Evolutionary conservation across 2,888 invertebrate species (phyloP).

Genomic region (Hesperia comma): DNA sequence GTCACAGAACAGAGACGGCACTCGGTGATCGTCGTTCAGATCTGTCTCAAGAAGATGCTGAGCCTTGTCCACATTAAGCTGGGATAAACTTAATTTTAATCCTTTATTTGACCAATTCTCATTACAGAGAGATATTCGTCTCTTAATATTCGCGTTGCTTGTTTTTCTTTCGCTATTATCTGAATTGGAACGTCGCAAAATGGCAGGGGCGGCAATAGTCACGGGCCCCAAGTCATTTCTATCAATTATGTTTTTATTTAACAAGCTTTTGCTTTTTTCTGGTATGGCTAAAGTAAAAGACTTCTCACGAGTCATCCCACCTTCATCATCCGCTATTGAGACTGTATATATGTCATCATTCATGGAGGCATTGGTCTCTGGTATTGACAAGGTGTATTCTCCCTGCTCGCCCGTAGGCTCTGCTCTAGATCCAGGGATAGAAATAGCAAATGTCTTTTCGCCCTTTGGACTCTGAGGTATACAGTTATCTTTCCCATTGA

Average conservation of each 20-base stretch:
- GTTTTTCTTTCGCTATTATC: constrained; percentile 76
- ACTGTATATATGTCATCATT: constrained; percentile 82
- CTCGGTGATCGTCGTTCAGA: constrained; percentile 73
- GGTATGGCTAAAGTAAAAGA: constrained; percentile 77
- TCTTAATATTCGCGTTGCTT: constrained; percentile 64
- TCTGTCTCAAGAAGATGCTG: constrained; percentile 54
- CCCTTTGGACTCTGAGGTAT: constrained; percentile 61
- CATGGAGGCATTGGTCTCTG: constrained; percentile 79
- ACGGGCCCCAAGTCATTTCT: constrained; percentile 61
- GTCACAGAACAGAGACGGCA: constrained; percentile 79
- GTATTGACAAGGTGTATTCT: constrained; percentile 79
- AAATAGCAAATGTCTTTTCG: constrained; percentile 71
- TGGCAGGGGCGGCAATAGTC: constrained; percentile 75
- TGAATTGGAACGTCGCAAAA: constrained; percentile 76
- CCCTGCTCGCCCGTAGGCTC: constrained; percentile 79
- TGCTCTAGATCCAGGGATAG: constrained; percentile 76
- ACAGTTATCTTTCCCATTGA: constrained; percentile 67
- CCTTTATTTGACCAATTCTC: constrained; percentile 67
- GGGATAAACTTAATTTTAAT: constrained; percentile 52
- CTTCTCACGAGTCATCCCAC: constrained; percentile 66
- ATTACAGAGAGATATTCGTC: constrained; percentile 74
- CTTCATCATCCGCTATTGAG: constrained; percentile 78
- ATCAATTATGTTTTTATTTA: constrained; percentile 69
- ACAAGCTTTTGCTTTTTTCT: constrained; percentile 75
- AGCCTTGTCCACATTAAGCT: constrained; percentile 49